Percentiles rank a stretch among this genome's conserved stretches.
Conservation (phyloP, 2,797 vertebrate genomes). For the Pyrrhura leucotis region DNA sequence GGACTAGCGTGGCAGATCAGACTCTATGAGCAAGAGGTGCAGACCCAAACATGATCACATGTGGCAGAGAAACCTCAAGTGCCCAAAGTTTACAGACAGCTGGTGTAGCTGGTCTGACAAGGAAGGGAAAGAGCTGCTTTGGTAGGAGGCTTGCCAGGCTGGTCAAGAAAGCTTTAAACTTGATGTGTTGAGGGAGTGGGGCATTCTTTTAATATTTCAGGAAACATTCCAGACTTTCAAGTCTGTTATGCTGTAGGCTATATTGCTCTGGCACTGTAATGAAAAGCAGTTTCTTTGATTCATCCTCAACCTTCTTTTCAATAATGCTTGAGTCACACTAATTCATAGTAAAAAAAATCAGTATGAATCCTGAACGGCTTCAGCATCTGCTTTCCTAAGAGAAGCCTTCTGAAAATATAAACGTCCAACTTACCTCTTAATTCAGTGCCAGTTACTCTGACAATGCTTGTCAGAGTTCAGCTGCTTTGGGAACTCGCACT, state of each 20-base stretch:
- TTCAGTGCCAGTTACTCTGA: not conserved
- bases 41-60: not conserved
- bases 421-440: not conserved
- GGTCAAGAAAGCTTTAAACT: not conserved
- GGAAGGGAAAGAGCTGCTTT: not conserved
- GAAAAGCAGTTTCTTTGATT: slow-evolving; percentile 29
- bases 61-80: not conserved
- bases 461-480: not conserved
- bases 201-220: not conserved
- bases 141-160: not conserved
- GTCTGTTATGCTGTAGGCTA: not conserved
- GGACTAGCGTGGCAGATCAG: not conserved
- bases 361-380: not conserved
- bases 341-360: not conserved
- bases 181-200: not conserved
- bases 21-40: not conserved
- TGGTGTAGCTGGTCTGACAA: not conserved
- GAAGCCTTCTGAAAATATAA: not conserved
- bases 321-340: not conserved
- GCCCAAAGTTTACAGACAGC: not conserved
- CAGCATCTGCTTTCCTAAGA: not conserved
- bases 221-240: not conserved
- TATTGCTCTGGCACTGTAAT: not conserved
- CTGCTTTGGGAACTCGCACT: not conserved
- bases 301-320: not conserved